phyloP scores from a whole-genome alignment of 2,113 vertebrate genomes.

The Callionymus lyra region DNA sequence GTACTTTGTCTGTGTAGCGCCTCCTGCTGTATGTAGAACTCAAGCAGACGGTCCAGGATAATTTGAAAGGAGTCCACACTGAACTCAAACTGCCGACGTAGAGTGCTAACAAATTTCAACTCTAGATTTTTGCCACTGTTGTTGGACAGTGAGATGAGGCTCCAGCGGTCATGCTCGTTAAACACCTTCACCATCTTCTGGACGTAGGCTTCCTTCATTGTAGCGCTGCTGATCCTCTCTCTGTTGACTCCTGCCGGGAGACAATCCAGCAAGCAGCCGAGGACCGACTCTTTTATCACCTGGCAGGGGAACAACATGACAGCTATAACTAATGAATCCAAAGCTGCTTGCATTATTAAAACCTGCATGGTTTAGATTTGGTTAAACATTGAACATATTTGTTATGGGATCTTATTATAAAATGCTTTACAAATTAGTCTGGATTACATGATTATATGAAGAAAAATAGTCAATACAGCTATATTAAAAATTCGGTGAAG shows the following conservation, averaged over 20 bases:
- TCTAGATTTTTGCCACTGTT: conserved; percentile 95
- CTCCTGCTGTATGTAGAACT: conserved; percentile 71
- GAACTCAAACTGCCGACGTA: conserved; percentile 93
- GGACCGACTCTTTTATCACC: conserved; percentile 84
- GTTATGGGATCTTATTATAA: neutral
- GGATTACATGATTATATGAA: conserved; percentile 4
- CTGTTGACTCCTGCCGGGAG: conserved; percentile 87
- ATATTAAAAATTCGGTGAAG: neutral
- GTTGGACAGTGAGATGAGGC: conserved; percentile 92
- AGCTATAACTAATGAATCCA: conserved; percentile 18
- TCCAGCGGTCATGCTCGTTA: conserved; percentile 85
- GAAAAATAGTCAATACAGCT: conserved; percentile 8
- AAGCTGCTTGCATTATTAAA: conserved; percentile 6
- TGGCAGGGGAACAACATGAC: conserved; percentile 53
- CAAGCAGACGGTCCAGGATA: conserved; percentile 79
- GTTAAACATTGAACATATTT: conserved; percentile 6
- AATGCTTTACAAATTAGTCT: conserved; percentile 9
- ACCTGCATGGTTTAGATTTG: conserved; percentile 4
- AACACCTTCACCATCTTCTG: conserved; percentile 98
- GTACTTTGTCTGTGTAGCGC: conserved; percentile 27
- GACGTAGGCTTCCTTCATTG: conserved; percentile 93
- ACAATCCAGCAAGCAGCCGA: conserved; percentile 82
- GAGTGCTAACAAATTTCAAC: conserved; percentile 83
- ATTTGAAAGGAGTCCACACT: conserved; percentile 98
- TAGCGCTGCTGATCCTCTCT: conserved; percentile 82